phyloP scores from a whole-genome alignment of 1,140 invertebrate species.

The Hycleus phaleratus region DNA sequence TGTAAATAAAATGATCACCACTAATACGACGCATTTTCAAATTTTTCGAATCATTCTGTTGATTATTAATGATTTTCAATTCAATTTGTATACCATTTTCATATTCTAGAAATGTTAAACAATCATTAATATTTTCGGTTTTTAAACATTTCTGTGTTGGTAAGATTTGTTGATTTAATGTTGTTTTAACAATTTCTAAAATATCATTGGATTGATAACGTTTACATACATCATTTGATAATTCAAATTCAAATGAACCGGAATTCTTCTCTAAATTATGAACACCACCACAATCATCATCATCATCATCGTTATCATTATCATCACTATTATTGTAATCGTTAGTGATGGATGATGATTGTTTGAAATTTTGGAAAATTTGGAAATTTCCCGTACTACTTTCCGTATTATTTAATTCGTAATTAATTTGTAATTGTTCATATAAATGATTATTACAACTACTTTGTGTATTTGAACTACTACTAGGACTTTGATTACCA shows the following conservation, averaged over 20 bases:
- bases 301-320: not conserved
- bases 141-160: conserved; percentile 64
- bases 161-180: conserved; percentile 61
- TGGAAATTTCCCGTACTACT: conserved; percentile 28
- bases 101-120: conserved; percentile 55
- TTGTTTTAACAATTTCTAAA: conserved; percentile 71
- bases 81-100: conserved; percentile 83
- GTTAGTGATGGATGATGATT: conserved; percentile 8
- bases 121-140: conserved; percentile 39
- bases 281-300: not conserved
- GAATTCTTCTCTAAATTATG: conserved; percentile 27
- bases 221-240: conserved; percentile 68
- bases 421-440: conserved; percentile 24
- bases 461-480: conserved; percentile 35
- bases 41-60: conserved; percentile 64
- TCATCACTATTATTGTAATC: not conserved
- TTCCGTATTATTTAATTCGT: conserved; percentile 22
- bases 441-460: conserved; percentile 23
- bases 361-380: conserved; percentile 32
- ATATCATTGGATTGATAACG: conserved; percentile 70
- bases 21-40: conserved; percentile 86
- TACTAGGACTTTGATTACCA: conserved; percentile 36
- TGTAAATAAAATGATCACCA: conserved; percentile 84
- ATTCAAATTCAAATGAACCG: conserved; percentile 37
- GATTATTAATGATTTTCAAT: conserved; percentile 64